These are phyloP conservation scores for Metellina segmentata DNA, from an alignment of 2,888 invertebrate species.

Conservation along the genomic window DNA sequence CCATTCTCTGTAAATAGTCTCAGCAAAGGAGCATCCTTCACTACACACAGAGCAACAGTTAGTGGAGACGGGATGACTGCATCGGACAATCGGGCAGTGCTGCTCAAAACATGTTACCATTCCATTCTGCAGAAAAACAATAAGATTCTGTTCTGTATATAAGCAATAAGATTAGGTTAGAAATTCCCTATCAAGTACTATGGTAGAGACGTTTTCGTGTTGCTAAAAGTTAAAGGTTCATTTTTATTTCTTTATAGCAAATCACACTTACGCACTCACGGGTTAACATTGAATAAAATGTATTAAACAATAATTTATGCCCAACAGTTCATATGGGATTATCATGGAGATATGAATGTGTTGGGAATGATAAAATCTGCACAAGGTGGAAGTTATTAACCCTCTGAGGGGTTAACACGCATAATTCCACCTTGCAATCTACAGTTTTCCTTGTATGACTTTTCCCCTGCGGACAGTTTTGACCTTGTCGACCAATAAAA, in stretches of 20 bases:
- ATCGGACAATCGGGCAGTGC: constrained; percentile 43
- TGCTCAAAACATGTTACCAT: constrained; percentile 58
- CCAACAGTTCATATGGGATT: neutral
- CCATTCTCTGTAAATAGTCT: constrained; percentile 36
- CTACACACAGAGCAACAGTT: constrained; percentile 59
- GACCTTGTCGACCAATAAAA: too few species aligned
- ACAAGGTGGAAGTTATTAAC: too few species aligned
- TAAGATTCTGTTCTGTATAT: constrained; percentile 14
- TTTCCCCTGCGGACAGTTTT: too few species aligned
- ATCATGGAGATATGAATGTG: too few species aligned
- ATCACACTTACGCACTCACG: too few species aligned
- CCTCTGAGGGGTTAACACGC: too few species aligned
- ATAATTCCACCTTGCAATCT: too few species aligned
- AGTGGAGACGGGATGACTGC: constrained; percentile 47
- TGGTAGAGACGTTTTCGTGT: neutral
- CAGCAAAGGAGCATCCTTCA: constrained; percentile 48
- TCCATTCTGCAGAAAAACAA: constrained; percentile 44
- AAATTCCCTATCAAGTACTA: neutral
- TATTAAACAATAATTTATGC: neutral
- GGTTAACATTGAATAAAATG: too few species aligned
- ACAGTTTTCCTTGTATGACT: too few species aligned
- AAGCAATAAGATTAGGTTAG: neutral
- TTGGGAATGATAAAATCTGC: too few species aligned
- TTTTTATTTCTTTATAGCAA: neutral
- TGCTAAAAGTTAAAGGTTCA: neutral